Percentiles rank a stretch among this genome's conserved stretches.
These are phyloP conservation scores for Mesaphorura yosii DNA, from an alignment of 1,140 invertebrate genomes.

Conservation along the genomic window DNA sequence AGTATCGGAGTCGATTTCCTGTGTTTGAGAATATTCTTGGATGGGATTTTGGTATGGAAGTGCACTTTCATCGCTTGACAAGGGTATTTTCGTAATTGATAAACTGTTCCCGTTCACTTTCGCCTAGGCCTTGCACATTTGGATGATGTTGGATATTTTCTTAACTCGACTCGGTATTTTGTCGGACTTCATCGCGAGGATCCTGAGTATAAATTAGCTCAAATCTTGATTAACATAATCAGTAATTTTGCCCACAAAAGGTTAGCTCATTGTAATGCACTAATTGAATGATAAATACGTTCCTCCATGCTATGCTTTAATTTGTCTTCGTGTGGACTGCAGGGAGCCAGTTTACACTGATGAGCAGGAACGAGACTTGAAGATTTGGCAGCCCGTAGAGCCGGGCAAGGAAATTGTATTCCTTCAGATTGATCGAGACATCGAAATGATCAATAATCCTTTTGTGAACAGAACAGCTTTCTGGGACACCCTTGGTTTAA, in stretches of 20 bases:
- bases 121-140: conserved; percentile 17
- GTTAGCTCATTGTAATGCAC: not conserved
- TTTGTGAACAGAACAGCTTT: conserved; percentile 20
- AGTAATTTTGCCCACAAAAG: conserved; percentile 20
- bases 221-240: conserved; percentile 19
- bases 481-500: conserved; percentile 18
- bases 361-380: conserved; percentile 9
- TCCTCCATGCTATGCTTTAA: not conserved
- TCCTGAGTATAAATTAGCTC: conserved; percentile 19
- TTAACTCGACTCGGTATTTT: conserved; percentile 16
- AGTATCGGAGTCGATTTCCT: not conserved
- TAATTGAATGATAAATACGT: not conserved
- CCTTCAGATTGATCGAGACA: conserved; percentile 10
- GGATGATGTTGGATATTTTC: conserved; percentile 21
- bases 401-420: conserved; percentile 9
- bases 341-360: conserved; percentile 17
- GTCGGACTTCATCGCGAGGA: conserved; percentile 13
- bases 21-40: not conserved
- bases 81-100: no score
- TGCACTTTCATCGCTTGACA: no score
- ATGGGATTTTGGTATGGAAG: conserved; percentile 1
- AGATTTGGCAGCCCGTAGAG: conserved; percentile 16
- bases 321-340: not conserved
- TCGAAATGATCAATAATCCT: conserved; percentile 21
- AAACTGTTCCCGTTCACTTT: no score